Conservation (phyloP, 2,113 vertebrate species). For the Rana temporaria region DNA sequence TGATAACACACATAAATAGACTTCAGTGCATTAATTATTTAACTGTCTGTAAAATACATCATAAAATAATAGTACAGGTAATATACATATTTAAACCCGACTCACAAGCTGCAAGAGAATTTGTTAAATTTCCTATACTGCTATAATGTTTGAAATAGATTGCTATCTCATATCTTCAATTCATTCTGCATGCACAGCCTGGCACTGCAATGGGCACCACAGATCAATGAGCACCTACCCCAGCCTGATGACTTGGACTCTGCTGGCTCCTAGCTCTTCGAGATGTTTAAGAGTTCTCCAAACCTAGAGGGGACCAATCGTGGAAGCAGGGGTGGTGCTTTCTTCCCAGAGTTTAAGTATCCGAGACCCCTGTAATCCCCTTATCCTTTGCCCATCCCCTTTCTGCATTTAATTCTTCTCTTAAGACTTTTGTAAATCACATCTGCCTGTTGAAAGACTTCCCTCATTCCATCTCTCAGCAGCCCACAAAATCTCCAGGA, state of each 20-base stretch:
- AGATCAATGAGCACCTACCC: conserved; percentile 32
- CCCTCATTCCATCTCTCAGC: neutral
- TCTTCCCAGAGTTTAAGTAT: conserved; percentile 59
- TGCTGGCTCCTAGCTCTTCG: conserved; percentile 20
- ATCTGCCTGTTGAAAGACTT: conserved; percentile 18
- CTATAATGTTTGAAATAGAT: neutral
- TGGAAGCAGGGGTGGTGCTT: conserved; percentile 67
- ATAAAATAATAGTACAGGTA: no score
- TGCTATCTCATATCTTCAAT: no score
- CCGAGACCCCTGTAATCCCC: conserved; percentile 56
- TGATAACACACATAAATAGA: no score
- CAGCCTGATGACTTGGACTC: conserved; percentile 31
- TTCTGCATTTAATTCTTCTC: conserved; percentile 28
- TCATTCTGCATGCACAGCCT: neutral
- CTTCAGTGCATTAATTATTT: no score
- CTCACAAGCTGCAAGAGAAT: no score
- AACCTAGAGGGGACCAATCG: conserved; percentile 70
- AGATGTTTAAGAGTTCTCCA: conserved; percentile 67
- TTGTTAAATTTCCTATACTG: neutral
- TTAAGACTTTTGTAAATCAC: neutral
- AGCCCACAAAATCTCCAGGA: neutral
- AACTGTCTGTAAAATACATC: no score
- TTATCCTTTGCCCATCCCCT: conserved; percentile 23
- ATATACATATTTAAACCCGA: no score
- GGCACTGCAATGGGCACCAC: neutral